Evolutionary conservation across 2,113 vertebrate genomes (phyloP).

Genomic region (Ophiodon elongatus): DNA sequence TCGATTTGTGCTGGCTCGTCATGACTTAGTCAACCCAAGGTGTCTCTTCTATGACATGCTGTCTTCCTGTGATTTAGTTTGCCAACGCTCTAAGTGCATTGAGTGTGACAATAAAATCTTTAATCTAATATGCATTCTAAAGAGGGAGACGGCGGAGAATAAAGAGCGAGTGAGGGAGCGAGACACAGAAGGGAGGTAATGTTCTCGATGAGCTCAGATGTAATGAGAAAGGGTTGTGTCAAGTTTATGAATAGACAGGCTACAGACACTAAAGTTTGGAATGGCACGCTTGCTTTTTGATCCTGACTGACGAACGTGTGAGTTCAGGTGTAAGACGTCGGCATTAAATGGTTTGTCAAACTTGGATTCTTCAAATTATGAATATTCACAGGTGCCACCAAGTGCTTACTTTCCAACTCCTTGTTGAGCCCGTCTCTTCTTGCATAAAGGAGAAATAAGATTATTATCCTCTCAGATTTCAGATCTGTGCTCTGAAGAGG

Average conservation of each 20-base stretch:
- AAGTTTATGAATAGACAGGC: constrained; percentile 48
- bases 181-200: constrained; percentile 39
- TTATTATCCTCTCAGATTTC: constrained; percentile 50
- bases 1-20: constrained; percentile 81
- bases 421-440: constrained; percentile 19
- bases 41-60: constrained; percentile 83
- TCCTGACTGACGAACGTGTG: constrained; percentile 1
- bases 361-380: constrained; percentile 1
- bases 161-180: constrained; percentile 48
- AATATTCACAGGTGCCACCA: not conserved
- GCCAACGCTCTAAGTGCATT: constrained; percentile 83
- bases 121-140: constrained; percentile 83
- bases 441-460: constrained; percentile 29
- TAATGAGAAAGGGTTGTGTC: constrained; percentile 69
- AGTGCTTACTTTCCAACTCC: constrained; percentile 14
- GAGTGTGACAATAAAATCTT: constrained; percentile 84
- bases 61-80: constrained; percentile 82
- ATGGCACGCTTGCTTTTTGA: constrained; percentile 19
- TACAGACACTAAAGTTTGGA: constrained; percentile 5
- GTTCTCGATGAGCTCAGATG: constrained; percentile 60
- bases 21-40: constrained; percentile 82
- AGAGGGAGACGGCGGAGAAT: constrained; percentile 65
- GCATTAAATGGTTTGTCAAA: constrained; percentile 32
- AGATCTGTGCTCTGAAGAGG: constrained; percentile 37
- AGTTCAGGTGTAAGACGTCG: constrained; percentile 11